Evolutionary conservation across 2,113 vertebrate genomes (phyloP).

Genomic region (Baryphthengus martii): DNA sequence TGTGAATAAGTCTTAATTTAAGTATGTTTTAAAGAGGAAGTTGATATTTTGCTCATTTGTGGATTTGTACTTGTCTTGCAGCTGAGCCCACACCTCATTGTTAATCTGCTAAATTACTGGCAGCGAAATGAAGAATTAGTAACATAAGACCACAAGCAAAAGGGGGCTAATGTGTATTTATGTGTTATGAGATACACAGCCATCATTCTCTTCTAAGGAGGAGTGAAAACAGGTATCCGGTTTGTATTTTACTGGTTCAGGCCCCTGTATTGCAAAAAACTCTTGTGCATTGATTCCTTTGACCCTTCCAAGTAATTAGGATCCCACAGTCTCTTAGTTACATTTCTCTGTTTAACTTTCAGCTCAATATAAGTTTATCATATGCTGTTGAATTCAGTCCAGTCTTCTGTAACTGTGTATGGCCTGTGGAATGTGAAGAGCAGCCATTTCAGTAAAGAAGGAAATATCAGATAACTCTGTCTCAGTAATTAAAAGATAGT

Average conservation of each 20-base stretch:
- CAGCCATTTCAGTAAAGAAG: background rate
- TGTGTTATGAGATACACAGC: background rate
- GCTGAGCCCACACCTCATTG: slow-evolving; percentile 6
- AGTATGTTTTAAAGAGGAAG: slow-evolving; percentile 1
- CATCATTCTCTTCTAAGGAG: slow-evolving; percentile 39
- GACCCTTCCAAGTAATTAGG: background rate
- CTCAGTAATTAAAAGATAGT: slow-evolving; percentile 19
- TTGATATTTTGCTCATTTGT: background rate
- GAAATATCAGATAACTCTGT: background rate
- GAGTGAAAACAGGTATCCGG: background rate
- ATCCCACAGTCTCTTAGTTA: background rate
- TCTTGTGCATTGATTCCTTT: background rate
- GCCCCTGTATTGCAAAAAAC: background rate
- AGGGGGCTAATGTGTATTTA: background rate
- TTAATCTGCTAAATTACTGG: slow-evolving; percentile 50
- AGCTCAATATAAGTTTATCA: background rate
- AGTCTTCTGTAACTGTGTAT: background rate
- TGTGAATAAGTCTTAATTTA: slow-evolving; percentile 24
- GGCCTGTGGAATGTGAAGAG: background rate
- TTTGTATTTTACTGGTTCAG: slow-evolving; percentile 6
- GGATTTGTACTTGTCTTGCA: background rate
- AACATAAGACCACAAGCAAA: slow-evolving; percentile 20
- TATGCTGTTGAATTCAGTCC: background rate
- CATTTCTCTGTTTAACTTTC: background rate
- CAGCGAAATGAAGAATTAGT: background rate